Percentiles rank a stretch among this genome's conserved stretches.
Evolutionary conservation across 2,113 vertebrate genomes (phyloP).

Genomic region (Dipodomys merriami): DNA sequence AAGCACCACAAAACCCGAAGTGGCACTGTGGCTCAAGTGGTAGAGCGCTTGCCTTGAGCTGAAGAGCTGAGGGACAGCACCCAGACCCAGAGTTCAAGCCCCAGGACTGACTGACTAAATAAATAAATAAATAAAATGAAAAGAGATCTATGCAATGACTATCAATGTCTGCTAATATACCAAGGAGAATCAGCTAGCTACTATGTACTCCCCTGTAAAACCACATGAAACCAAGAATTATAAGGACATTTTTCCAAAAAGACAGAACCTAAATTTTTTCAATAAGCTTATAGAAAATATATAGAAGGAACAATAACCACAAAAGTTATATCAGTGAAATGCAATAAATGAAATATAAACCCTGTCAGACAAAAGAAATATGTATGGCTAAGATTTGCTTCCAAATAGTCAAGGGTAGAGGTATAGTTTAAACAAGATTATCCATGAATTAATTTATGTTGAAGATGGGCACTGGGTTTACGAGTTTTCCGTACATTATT

Average conservation of each 20-base stretch:
- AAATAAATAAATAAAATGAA: too few species aligned
- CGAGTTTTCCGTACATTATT: background rate
- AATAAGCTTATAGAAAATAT: too few species aligned
- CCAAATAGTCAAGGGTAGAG: background rate
- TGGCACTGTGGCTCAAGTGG: too few species aligned
- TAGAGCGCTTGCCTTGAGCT: too few species aligned
- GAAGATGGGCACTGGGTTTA: background rate
- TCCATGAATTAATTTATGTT: background rate
- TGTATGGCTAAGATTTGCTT: background rate
- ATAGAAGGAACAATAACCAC: background rate
- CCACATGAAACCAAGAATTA: background rate
- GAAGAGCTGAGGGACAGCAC: too few species aligned
- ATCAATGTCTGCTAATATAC: background rate
- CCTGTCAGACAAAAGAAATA: constrained; percentile 24
- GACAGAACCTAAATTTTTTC: background rate
- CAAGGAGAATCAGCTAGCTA: background rate
- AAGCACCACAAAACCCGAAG: too few species aligned
- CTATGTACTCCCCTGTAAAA: background rate
- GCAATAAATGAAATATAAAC: background rate
- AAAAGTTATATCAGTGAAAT: background rate
- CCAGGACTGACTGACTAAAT: too few species aligned
- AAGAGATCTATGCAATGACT: background rate
- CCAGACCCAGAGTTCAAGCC: too few species aligned
- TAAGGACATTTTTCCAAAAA: background rate
- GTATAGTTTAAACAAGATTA: background rate